Evolutionary conservation across 1,140 invertebrate species (phyloP).

Genomic region (Ceratina japonica): DNA sequence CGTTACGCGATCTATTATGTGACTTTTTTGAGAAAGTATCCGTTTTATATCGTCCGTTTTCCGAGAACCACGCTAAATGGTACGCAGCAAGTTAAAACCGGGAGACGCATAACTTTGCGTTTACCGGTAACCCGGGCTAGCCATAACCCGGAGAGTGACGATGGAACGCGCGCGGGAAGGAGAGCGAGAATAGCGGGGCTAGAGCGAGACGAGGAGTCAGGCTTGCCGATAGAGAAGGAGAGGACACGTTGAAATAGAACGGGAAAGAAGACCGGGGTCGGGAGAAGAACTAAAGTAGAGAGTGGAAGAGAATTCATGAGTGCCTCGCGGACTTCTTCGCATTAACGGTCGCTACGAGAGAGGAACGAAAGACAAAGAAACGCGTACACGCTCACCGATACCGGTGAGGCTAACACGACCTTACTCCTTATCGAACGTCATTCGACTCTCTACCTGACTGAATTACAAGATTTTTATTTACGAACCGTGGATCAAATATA

Average conservation of each 20-base stretch:
- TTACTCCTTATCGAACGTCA: background rate
- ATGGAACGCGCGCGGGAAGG: constrained; percentile 2
- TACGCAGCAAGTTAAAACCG: constrained; percentile 24
- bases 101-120: constrained; percentile 43
- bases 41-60: background rate
- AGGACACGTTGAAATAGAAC: constrained; percentile 19
- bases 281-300: constrained; percentile 41
- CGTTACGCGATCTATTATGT: too few species aligned
- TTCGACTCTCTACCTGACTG: too few species aligned
- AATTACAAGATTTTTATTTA: too few species aligned
- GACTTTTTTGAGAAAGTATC: background rate
- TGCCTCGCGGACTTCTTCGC: constrained; percentile 56
- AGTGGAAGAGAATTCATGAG: constrained; percentile 58
- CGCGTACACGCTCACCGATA: constrained; percentile 5
- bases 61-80: constrained; percentile 4
- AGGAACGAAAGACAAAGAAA: constrained; percentile 10
- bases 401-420: constrained; percentile 23
- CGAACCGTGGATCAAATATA: too few species aligned
- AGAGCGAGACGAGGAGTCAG: constrained; percentile 18
- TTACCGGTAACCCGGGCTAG: constrained; percentile 43
- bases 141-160: constrained; percentile 33
- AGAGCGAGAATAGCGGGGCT: background rate
- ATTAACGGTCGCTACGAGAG: background rate
- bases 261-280: constrained; percentile 29
- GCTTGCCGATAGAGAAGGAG: constrained; percentile 11